phyloP scores from a whole-genome alignment of 1,140 invertebrate genomes.

The Macrobrachium nipponense region DNA sequence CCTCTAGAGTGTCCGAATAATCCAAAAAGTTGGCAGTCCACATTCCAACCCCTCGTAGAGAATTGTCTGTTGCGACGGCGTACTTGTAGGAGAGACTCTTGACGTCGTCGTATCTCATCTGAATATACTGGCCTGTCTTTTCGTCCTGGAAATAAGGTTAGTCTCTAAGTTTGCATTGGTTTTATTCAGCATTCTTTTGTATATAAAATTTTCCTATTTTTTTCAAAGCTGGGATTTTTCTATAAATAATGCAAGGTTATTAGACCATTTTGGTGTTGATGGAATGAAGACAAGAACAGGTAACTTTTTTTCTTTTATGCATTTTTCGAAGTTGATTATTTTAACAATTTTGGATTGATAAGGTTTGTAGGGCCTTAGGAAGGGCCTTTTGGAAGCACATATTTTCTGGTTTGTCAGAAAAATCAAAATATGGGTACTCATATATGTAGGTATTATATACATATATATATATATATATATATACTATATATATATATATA shows the following conservation, averaged over 20 bases:
- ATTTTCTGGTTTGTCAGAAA: background rate
- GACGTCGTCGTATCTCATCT: constrained; percentile 67
- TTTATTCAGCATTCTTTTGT: background rate
- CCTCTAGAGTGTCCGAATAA: constrained; percentile 61
- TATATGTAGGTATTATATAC: too few relatives aligned
- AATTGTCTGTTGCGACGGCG: constrained; percentile 63
- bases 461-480: too few relatives aligned
- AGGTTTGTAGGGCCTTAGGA: background rate
- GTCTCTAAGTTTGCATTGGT: background rate
- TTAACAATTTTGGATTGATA: too few relatives aligned
- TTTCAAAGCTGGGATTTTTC: too few relatives aligned
- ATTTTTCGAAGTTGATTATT: too few relatives aligned
- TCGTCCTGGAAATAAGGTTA: constrained; percentile 12
- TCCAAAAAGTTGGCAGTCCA: constrained; percentile 69
- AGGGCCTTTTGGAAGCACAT: background rate
- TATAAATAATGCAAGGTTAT: too few relatives aligned
- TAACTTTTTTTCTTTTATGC: too few relatives aligned
- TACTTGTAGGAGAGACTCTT: constrained; percentile 58
- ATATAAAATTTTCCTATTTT: too few relatives aligned
- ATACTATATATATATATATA: background rate
- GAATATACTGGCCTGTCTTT: constrained; percentile 58
- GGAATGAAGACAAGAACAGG: too few relatives aligned
- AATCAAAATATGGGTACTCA: background rate
- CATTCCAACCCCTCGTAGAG: constrained; percentile 69
- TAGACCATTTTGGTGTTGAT: too few relatives aligned